A percentile compares a stretch with the other conserved stretches of the same genome.
Conservation (phyloP, 1,140 invertebrate species). For the Archivesica marissinica region DNA sequence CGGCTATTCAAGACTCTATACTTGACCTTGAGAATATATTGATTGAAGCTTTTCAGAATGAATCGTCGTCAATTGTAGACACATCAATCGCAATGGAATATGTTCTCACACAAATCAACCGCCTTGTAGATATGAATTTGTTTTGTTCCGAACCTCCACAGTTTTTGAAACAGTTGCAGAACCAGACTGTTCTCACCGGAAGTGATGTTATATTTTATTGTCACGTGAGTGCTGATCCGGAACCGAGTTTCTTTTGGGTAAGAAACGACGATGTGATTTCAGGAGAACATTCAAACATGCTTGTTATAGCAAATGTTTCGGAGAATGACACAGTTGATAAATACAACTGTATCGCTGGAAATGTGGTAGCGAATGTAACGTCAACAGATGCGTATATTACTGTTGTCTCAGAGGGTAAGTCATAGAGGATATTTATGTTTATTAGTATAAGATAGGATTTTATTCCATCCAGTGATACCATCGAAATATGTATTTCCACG, state of each 20-base stretch:
- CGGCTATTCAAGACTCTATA: background rate
- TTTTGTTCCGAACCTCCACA: conserved; percentile 38
- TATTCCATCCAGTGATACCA: too few species aligned
- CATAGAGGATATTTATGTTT: too few species aligned
- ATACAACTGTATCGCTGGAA: conserved; percentile 51
- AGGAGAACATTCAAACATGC: background rate
- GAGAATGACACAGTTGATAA: background rate
- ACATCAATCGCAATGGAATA: too few species aligned
- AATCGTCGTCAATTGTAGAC: too few species aligned
- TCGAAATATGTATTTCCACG: too few species aligned
- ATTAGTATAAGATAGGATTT: too few species aligned
- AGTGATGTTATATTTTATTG: background rate
- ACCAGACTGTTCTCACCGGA: conserved; percentile 3
- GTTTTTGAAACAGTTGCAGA: background rate
- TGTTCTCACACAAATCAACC: too few species aligned
- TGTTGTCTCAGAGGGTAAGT: too few species aligned
- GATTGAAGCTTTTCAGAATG: too few species aligned
- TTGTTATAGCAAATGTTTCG: conserved; percentile 4
- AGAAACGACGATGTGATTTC: conserved; percentile 3
- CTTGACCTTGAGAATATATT: conserved; percentile 23
- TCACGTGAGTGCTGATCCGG: conserved; percentile 6
- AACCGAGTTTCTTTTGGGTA: conserved; percentile 15
- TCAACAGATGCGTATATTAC: conserved; percentile 9
- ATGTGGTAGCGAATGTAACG: conserved; percentile 40
- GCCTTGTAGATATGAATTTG: too few species aligned